Percentiles rank a stretch among this genome's conserved stretches.
phyloP scores from a whole-genome alignment of 2,888 invertebrate species.

The Drosophila setosimentum region DNA sequence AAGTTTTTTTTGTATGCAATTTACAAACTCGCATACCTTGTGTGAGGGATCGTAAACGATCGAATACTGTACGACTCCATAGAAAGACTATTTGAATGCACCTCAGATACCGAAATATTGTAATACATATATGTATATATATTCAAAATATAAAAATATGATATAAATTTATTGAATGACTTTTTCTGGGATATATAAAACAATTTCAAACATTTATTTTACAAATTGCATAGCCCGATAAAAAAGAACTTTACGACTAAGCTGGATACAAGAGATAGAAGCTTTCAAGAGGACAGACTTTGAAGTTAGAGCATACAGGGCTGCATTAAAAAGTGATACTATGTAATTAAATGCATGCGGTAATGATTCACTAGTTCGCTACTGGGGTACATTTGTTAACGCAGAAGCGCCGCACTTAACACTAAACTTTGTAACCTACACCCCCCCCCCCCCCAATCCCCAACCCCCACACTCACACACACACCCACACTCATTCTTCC shows the following conservation, averaged over 20 bases:
- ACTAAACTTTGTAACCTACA: constrained; percentile 42
- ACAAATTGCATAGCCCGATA: neutral
- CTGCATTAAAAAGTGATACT: neutral
- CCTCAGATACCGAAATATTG: neutral
- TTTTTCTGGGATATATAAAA: neutral
- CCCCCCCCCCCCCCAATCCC: neutral
- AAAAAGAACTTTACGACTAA: neutral
- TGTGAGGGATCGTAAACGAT: neutral
- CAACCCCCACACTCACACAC: neutral
- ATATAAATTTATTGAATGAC: neutral
- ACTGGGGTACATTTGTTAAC: constrained; percentile 58
- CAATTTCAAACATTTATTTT: neutral
- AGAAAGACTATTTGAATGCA: neutral
- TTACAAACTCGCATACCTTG: neutral
- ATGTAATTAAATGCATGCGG: neutral
- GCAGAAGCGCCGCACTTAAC: constrained; percentile 71
- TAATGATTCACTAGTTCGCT: neutral
- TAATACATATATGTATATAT: neutral
- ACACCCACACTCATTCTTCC: neutral
- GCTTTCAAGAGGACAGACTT: no score
- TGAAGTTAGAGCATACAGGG: no score
- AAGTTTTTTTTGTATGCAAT: neutral
- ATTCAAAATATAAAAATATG: neutral
- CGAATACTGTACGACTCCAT: neutral
- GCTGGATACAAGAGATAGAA: no score